phyloP scores from a whole-genome alignment of 1,140 invertebrate genomes.

The Drosophila rhopaloa region DNA sequence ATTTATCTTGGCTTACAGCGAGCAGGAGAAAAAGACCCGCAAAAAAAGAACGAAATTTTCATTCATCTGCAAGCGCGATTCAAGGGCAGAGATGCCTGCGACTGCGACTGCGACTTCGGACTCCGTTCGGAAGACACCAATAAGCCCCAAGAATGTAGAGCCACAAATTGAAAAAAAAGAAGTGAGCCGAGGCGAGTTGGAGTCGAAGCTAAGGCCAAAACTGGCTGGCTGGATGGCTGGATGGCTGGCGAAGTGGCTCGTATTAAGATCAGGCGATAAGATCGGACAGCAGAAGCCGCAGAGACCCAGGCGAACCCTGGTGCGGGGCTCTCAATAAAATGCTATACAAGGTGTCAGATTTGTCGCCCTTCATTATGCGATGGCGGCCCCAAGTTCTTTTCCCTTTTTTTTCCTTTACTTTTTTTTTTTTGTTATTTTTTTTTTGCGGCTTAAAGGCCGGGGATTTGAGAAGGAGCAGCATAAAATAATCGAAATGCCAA shows the following conservation, averaged over 20 bases:
- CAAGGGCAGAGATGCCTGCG: slow-evolving; percentile 62
- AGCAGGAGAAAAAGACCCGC: slow-evolving; percentile 13
- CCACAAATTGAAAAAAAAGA: slow-evolving; percentile 74
- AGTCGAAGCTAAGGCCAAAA: slow-evolving; percentile 6
- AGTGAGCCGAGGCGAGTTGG: background rate
- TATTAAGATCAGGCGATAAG: slow-evolving; percentile 84
- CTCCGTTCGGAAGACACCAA: slow-evolving; percentile 57
- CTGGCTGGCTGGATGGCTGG: slow-evolving; percentile 13
- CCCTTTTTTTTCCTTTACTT: background rate
- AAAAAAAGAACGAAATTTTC: slow-evolving; percentile 55
- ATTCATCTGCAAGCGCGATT: slow-evolving; percentile 77
- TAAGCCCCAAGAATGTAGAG: slow-evolving; percentile 63
- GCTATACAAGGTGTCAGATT: slow-evolving; percentile 85
- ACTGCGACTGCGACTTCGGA: slow-evolving; percentile 59
- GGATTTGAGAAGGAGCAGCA: slow-evolving; percentile 15
- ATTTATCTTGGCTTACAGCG: slow-evolving; percentile 79
- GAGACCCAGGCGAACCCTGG: slow-evolving; percentile 8
- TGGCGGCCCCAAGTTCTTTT: slow-evolving; percentile 29
- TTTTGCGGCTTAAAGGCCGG: slow-evolving; percentile 21
- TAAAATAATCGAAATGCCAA: slow-evolving; percentile 81
- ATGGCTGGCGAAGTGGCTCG: slow-evolving; percentile 69
- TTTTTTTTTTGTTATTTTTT: slow-evolving; percentile 9
- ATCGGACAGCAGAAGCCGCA: slow-evolving; percentile 74
- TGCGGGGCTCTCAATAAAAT: slow-evolving; percentile 76
- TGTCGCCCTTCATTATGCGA: slow-evolving; percentile 84